These are phyloP conservation scores for Clusia tigrina DNA, from an alignment of 2,888 invertebrate species.

Conservation along the genomic window DNA sequence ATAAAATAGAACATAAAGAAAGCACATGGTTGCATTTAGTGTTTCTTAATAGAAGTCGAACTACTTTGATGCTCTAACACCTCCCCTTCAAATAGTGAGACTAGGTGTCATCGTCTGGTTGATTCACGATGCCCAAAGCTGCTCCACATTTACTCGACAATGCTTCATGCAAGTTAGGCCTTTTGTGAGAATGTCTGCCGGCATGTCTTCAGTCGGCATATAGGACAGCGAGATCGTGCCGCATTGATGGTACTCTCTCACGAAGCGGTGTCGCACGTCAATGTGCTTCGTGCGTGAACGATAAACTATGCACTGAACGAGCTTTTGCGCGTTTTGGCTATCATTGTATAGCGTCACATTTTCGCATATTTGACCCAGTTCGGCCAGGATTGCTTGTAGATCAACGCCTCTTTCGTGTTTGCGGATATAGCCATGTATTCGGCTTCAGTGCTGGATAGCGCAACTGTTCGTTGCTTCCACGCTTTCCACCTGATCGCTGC, in stretches of 20 bases:
- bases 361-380: conserved; percentile 22
- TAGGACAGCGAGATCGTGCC: conserved; percentile 26
- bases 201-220: conserved; percentile 33
- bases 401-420: conserved; percentile 33
- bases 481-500: conserved; percentile 36
- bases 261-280: conserved; percentile 31
- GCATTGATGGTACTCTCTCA: conserved; percentile 26
- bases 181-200: conserved; percentile 34
- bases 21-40: conserved; percentile 3
- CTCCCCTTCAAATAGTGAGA: conserved; percentile 26
- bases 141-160: conserved; percentile 23
- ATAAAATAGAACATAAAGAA: too few species aligned
- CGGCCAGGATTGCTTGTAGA: conserved; percentile 22
- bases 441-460: conserved; percentile 35
- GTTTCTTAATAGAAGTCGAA: too few species aligned
- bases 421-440: conserved; percentile 36
- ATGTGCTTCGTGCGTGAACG: conserved; percentile 35
- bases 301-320: conserved; percentile 25
- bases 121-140: conserved; percentile 17
- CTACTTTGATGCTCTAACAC: background rate
- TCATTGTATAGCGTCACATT: conserved; percentile 32
- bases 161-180: conserved; percentile 29
- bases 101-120: background rate
- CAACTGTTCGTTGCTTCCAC: conserved; percentile 33
- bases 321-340: conserved; percentile 34